phyloP scores from a whole-genome alignment of 2,888 invertebrate genomes.

The Caenorhabditis afra region DNA sequence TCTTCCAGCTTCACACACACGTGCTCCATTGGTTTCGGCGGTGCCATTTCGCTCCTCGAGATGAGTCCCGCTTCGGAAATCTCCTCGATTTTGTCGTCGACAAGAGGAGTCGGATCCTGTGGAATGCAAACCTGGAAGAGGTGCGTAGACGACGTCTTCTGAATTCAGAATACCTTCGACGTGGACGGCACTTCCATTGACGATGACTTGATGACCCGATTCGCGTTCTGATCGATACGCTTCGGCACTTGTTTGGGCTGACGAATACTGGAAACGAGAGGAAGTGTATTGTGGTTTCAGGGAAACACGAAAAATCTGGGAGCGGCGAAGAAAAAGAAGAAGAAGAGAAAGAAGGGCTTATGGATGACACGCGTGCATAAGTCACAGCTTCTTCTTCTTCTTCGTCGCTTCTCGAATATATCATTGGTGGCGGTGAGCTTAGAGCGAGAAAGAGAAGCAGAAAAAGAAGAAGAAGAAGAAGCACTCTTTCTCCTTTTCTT shows the following conservation, averaged over 20 bases:
- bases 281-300: conserved; percentile 12
- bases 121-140: conserved; percentile 56
- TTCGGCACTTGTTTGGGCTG: conserved; percentile 58
- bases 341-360: conserved; percentile 45
- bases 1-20: conserved; percentile 57
- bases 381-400: conserved; percentile 28
- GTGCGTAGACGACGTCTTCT: no score
- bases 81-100: conserved; percentile 62
- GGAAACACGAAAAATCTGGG: not conserved
- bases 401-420: conserved; percentile 34
- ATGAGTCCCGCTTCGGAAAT: conserved; percentile 55
- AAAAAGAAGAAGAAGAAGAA: not conserved
- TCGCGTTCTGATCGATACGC: conserved; percentile 67
- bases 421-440: conserved; percentile 50
- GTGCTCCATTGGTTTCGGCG: conserved; percentile 48
- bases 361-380: conserved; percentile 50
- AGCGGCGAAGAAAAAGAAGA: conserved; percentile 14
- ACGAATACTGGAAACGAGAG: conserved; percentile 52
- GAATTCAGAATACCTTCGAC: conserved; percentile 27
- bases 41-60: conserved; percentile 51
- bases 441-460: not conserved
- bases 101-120: conserved; percentile 60
- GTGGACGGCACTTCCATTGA: conserved; percentile 67
- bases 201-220: conserved; percentile 68
- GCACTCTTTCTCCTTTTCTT: conserved; percentile 8